phyloP scores from a whole-genome alignment of 2,888 invertebrate species.

The Strigamia transsilvanica region DNA sequence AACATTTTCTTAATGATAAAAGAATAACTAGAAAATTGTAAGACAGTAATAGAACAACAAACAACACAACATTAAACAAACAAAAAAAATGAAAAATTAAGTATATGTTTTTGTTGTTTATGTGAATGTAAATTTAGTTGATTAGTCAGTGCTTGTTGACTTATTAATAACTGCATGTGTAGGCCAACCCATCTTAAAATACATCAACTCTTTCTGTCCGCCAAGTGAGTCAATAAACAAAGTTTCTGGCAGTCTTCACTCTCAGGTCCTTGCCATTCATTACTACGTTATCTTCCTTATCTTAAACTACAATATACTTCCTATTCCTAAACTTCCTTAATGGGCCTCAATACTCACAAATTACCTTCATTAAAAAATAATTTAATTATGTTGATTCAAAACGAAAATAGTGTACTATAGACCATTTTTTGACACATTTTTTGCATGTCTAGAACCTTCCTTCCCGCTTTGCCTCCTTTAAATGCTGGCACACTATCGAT shows the following conservation, averaged over 20 bases:
- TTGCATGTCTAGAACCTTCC: too few species aligned
- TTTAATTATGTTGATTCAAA: too few species aligned
- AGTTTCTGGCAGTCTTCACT: slow-evolving; percentile 43
- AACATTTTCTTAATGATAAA: not conserved
- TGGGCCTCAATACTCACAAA: not conserved
- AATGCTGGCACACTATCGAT: too few species aligned
- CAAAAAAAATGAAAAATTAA: slow-evolving; percentile 17
- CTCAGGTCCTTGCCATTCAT: slow-evolving; percentile 45
- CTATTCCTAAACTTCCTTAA: slow-evolving; percentile 1
- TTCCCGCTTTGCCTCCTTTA: too few species aligned
- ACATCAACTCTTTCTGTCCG: slow-evolving; percentile 39
- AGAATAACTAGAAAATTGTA: not conserved
- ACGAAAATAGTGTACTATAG: too few species aligned
- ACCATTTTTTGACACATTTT: too few species aligned
- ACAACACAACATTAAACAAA: not conserved
- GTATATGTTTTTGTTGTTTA: slow-evolving; percentile 30
- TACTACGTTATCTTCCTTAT: slow-evolving; percentile 40
- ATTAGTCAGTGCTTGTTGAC: slow-evolving; percentile 46
- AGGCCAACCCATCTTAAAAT: slow-evolving; percentile 47
- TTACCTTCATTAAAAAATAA: too few species aligned
- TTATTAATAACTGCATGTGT: slow-evolving; percentile 43
- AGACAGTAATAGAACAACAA: not conserved
- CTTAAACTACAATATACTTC: not conserved
- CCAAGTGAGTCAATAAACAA: slow-evolving; percentile 49
- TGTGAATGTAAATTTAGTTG: slow-evolving; percentile 39